A percentile compares a stretch with the other conserved stretches of the same genome.
Conservation (phyloP, 2,888 invertebrate genomes). For the Tanytarsus gracilentus region DNA sequence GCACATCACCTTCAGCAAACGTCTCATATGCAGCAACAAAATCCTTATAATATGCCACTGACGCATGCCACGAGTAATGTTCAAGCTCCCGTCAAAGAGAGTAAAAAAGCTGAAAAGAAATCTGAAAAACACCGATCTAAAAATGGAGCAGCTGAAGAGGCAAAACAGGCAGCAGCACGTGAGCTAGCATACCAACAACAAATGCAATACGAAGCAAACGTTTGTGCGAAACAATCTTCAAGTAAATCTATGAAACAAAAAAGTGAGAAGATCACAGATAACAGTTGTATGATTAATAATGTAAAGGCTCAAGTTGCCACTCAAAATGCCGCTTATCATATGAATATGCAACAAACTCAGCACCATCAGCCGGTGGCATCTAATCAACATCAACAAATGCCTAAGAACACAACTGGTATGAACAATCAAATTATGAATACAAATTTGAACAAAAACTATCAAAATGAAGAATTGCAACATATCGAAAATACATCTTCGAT, state of each 20-base stretch:
- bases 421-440: slow-evolving; percentile 13
- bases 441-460: slow-evolving; percentile 15
- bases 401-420: neutral
- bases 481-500: slow-evolving; percentile 5
- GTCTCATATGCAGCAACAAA: slow-evolving; percentile 30
- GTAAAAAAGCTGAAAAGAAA: slow-evolving; percentile 18
- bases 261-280: slow-evolving; percentile 20
- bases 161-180: slow-evolving; percentile 36
- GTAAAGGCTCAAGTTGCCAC: slow-evolving; percentile 43
- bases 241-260: slow-evolving; percentile 34
- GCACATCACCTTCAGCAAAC: slow-evolving; percentile 34
- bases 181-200: slow-evolving; percentile 18
- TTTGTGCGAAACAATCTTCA: slow-evolving; percentile 43
- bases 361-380: slow-evolving; percentile 8
- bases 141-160: neutral
- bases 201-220: slow-evolving; percentile 12
- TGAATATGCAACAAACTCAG: slow-evolving; percentile 31
- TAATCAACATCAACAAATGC: slow-evolving; percentile 22
- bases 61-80: neutral
- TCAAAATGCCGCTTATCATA: slow-evolving; percentile 47
- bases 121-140: slow-evolving; percentile 25
- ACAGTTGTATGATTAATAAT: slow-evolving; percentile 37
- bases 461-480: slow-evolving; percentile 11
- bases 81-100: neutral
- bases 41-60: neutral